These are phyloP conservation scores for Bradysia coprophila DNA, from an alignment of 1,140 invertebrate species.

Conservation along the genomic window DNA sequence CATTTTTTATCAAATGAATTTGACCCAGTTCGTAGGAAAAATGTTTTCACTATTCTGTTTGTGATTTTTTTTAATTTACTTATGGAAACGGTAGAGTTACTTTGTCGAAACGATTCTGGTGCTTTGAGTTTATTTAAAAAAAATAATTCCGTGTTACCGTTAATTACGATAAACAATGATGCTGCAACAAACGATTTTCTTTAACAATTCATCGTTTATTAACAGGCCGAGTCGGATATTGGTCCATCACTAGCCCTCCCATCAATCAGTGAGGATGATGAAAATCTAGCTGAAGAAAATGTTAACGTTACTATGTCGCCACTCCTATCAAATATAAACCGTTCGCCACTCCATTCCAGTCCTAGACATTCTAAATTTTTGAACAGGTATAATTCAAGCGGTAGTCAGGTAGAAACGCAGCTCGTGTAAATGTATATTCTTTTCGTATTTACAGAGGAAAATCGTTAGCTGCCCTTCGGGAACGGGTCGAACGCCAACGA, in stretches of 20 bases:
- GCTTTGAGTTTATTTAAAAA: too few species aligned
- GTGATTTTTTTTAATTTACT: constrained; percentile 1
- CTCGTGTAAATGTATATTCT: too few species aligned
- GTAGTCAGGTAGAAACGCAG: too few species aligned
- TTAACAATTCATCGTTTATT: too few species aligned
- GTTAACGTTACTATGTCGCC: constrained; percentile 31
- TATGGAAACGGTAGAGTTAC: too few species aligned
- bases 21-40: too few species aligned
- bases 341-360: constrained; percentile 14
- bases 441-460: too few species aligned
- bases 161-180: too few species aligned
- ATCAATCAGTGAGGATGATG: constrained; percentile 83
- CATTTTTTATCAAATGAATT: background rate
- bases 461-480: constrained; percentile 28
- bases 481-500: constrained; percentile 40
- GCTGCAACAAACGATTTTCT: too few species aligned
- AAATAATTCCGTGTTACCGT: too few species aligned
- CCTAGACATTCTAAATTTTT: constrained; percentile 12
- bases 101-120: too few species aligned
- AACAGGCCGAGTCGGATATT: constrained; percentile 57
- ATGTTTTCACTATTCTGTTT: constrained; percentile 1
- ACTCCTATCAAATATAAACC: constrained; percentile 18
- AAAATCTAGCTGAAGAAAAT: constrained; percentile 57
- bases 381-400: background rate
- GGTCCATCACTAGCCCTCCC: constrained; percentile 65